Base-by-base conservation (phyloP, 2,888 invertebrate genomes). In the Pyrrhia umbra region DNA sequence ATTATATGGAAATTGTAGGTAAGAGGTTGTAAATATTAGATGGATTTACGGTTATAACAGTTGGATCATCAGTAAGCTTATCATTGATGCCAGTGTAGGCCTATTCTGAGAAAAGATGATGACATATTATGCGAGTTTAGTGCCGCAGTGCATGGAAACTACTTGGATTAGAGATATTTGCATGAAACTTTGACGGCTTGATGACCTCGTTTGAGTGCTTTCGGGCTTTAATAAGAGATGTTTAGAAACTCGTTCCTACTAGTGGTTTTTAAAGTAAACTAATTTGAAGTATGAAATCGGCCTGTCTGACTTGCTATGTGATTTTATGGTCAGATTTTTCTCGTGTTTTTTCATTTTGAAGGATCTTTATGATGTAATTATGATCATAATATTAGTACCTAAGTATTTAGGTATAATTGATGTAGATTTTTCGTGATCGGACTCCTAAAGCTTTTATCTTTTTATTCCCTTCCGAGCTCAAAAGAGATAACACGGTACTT, bases 11-110 rank as follows among this genome's bases (percentile, higher is more conserved):
- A 62, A 51, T 67, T 52, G n/a, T 34, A 10, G 6, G 13, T 30
- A 10, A 34, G n/a, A 50, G 21, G n/a, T 25, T 15, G 50, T 51
- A 51, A 50, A 37, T 70, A 52, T 47, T 34, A 18, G 34, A n/a
- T 27, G 34, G 18, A 67, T 70, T 51, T 25, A 62, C 39, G 16
- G 30, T 51, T 46, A 69, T 46, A 46, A 6, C 8, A n/a, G 4
- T 34, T 34, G 34, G n/a, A n/a, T 34, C 34, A 34, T 34, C 34
- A 34, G 34, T 34, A 39, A 59, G 18, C 2, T 2, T 21, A 42
- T 67, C 30, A 68, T 16, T 20, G 50, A 61, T 68, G 15, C 45
- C 27, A 25, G 4, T 13, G n/a, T 34, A 34, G n/a, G 34, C 34
- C 34, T 34, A 5, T 34, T 34, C 34, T 34, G 13, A 34, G 34